Percentiles rank a stretch among this genome's conserved stretches.
These are phyloP conservation scores for Hydropsyche betteni DNA, from an alignment of 2,888 invertebrate genomes.

Conservation along the genomic window DNA sequence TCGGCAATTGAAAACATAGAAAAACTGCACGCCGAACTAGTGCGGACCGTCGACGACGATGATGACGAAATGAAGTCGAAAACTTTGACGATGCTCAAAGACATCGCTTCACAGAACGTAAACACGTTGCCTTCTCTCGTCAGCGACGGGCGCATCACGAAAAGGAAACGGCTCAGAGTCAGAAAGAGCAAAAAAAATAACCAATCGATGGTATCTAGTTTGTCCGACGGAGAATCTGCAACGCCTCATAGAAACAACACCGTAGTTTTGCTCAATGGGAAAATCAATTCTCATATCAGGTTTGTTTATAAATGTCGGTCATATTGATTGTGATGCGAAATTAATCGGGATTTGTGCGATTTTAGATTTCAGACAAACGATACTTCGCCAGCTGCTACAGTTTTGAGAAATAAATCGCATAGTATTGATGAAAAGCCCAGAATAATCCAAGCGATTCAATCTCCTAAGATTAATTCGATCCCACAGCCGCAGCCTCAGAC, in stretches of 20 bases:
- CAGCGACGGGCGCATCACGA: constrained; percentile 49
- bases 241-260: constrained; percentile 39
- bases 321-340: too few species aligned
- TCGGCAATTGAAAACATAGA: constrained; percentile 47
- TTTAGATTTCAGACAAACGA: constrained; percentile 46
- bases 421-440: constrained; percentile 46
- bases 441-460: constrained; percentile 46
- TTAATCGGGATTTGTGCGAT: too few species aligned
- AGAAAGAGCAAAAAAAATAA: constrained; percentile 49
- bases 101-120: constrained; percentile 41
- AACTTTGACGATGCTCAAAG: constrained; percentile 46
- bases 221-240: constrained; percentile 48
- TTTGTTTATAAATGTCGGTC: background rate
- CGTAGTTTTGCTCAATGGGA: constrained; percentile 40
- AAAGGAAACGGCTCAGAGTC: constrained; percentile 48
- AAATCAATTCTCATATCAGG: constrained; percentile 46
- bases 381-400: constrained; percentile 38
- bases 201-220: constrained; percentile 39
- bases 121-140: constrained; percentile 40
- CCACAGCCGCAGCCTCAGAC: constrained; percentile 45
- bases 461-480: constrained; percentile 30
- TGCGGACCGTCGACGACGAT: constrained; percentile 28
- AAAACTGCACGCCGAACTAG: constrained; percentile 43
- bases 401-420: constrained; percentile 45
- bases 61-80: constrained; percentile 47